phyloP scores from a whole-genome alignment of 2,888 invertebrate species.

The Craniophora ligustri region DNA sequence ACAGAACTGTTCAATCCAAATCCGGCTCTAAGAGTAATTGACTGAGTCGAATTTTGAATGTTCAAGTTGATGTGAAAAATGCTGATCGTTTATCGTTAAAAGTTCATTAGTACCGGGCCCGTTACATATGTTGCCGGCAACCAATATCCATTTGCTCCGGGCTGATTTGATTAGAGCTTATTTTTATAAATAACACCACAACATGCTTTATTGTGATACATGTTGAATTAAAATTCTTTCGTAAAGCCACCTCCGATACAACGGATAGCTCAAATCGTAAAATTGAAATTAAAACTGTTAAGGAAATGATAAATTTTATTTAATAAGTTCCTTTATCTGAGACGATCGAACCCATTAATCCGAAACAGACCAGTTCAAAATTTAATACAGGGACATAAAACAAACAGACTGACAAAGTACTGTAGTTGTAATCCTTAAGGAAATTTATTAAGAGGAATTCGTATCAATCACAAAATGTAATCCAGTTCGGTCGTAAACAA shows the following conservation, averaged over 20 bases:
- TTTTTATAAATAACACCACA: conserved; percentile 67
- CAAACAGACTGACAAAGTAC: conserved; percentile 72
- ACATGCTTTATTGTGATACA: conserved; percentile 51
- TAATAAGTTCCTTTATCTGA: conserved; percentile 72
- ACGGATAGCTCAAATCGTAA: conserved; percentile 60
- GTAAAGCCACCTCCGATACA: conserved; percentile 48
- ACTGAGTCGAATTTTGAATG: conserved; percentile 38
- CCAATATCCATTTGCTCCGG: conserved; percentile 82
- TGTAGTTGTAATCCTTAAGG: conserved; percentile 65
- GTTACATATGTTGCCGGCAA: conserved; percentile 84
- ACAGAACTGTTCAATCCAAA: conserved; percentile 18
- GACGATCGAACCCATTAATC: conserved; percentile 69
- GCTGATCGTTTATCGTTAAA: conserved; percentile 55
- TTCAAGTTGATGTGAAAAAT: conserved; percentile 31
- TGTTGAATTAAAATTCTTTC: conserved; percentile 49
- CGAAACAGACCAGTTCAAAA: conserved; percentile 63
- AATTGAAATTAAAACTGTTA: conserved; percentile 61
- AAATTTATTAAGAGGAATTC: conserved; percentile 79
- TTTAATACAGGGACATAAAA: conserved; percentile 75
- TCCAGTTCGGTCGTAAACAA: conserved; percentile 83
- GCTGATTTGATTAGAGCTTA: conserved; percentile 78
- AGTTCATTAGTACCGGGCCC: conserved; percentile 73
- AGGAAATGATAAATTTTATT: conserved; percentile 69
- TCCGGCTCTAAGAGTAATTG: conserved; percentile 29
- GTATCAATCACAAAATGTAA: conserved; percentile 85